A percentile compares a stretch with the other conserved stretches of the same genome.
These are phyloP conservation scores for Montipora capricornis DNA, from an alignment of 64 coral and sea anemone genomes.

Conservation along the genomic window DNA sequence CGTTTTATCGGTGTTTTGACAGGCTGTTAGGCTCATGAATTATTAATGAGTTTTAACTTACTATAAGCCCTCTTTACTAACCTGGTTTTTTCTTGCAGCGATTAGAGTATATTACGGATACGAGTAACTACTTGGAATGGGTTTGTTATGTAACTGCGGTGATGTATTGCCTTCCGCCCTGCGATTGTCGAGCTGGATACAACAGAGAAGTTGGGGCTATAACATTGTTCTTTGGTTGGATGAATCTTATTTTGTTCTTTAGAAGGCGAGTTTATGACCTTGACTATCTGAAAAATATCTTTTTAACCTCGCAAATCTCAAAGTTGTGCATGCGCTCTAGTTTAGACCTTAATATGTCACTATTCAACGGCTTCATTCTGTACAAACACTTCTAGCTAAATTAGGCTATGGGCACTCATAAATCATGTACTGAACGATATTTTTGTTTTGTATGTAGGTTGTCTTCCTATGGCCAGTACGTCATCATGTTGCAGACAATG, in stretches of 20 bases:
- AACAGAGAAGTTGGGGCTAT: slow-evolving; percentile 25
- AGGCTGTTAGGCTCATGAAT: no score
- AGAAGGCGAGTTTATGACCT: slow-evolving; percentile 9
- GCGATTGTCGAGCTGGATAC: slow-evolving; percentile 54
- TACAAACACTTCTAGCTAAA: no score
- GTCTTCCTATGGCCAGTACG: slow-evolving; percentile 59
- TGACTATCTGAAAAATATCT: neutral
- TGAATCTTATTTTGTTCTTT: slow-evolving; percentile 71
- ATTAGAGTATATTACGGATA: neutral
- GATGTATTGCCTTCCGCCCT: slow-evolving; percentile 30
- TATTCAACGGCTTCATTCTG: no score
- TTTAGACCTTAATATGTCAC: no score
- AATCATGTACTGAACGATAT: neutral
- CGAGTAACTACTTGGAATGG: slow-evolving; percentile 56
- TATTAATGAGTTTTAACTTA: no score
- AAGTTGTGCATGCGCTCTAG: no score
- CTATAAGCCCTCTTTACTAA: no score
- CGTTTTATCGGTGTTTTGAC: no score
- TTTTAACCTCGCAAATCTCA: neutral
- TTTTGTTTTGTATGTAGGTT: neutral
- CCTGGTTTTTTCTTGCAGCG: neutral
- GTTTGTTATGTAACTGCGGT: slow-evolving; percentile 26
- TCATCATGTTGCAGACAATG: slow-evolving; percentile 66
- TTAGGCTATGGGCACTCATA: no score
- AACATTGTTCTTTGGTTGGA: slow-evolving; percentile 71